phyloP scores from a whole-genome alignment of 1,140 invertebrate genomes.

The Cecropterus lyciades region DNA sequence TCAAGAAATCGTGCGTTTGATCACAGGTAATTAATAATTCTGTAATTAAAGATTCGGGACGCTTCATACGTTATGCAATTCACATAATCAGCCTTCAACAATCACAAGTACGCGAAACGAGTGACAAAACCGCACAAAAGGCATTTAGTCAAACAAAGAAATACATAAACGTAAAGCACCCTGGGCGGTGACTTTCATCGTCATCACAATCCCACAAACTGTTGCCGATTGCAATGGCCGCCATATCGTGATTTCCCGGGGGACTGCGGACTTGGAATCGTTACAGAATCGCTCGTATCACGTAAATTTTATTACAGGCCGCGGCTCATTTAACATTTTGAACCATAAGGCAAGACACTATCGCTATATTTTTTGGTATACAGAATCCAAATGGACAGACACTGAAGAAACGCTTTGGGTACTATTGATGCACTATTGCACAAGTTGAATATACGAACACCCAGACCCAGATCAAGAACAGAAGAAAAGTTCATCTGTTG shows the following conservation, averaged over 20 bases:
- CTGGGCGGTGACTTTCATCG: constrained; percentile 12
- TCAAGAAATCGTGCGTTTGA: no score
- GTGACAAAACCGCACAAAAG: neutral
- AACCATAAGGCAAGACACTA: neutral
- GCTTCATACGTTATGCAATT: no score
- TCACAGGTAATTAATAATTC: no score
- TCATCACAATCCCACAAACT: constrained; percentile 36
- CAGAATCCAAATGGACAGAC: no score
- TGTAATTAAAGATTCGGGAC: no score
- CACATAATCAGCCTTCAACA: neutral
- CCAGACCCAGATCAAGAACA: no score
- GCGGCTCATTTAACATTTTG: neutral
- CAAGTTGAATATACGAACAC: no score
- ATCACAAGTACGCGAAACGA: neutral
- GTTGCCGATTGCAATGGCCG: constrained; percentile 45
- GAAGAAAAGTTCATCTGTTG: no score
- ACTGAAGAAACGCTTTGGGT: no score
- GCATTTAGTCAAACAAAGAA: constrained; percentile 13
- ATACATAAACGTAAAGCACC: constrained; percentile 6
- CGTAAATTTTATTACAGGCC: neutral
- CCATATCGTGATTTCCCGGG: constrained; percentile 57
- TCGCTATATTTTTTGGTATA: no score
- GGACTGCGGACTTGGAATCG: constrained; percentile 35
- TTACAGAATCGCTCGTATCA: constrained; percentile 2
- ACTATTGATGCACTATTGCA: no score